These are phyloP conservation scores for Drosophila falleni DNA, from an alignment of 2,888 invertebrate genomes.

Conservation along the genomic window DNA sequence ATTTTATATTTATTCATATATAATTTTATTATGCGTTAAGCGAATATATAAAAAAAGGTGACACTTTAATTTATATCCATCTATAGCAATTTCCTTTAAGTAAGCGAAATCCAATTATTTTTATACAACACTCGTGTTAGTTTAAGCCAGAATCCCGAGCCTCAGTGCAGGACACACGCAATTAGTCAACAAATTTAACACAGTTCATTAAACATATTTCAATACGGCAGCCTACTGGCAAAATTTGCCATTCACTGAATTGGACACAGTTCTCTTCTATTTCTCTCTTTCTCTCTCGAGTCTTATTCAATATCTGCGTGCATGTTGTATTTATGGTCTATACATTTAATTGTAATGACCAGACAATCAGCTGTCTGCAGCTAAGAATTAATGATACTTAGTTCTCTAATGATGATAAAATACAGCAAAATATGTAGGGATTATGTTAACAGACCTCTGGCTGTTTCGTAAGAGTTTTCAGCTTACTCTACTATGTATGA, in stretches of 20 bases:
- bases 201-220: conserved; percentile 75
- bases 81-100: conserved; percentile 28
- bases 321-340: conserved; percentile 36
- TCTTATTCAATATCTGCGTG: neutral
- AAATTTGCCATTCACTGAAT: conserved; percentile 69
- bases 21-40: neutral
- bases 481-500: conserved; percentile 63
- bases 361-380: conserved; percentile 41
- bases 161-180: conserved; percentile 59
- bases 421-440: conserved; percentile 14
- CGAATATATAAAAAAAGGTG: conserved; percentile 1
- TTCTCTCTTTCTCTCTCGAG: neutral
- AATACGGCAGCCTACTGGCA: conserved; percentile 69
- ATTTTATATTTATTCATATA: neutral
- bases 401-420: conserved; percentile 51
- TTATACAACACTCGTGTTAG: conserved; percentile 59
- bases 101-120: conserved; percentile 74
- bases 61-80: conserved; percentile 33
- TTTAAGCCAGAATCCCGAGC: conserved; percentile 15
- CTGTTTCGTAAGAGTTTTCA: neutral
- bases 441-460: conserved; percentile 6
- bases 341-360: conserved; percentile 60
- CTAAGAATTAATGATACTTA: conserved; percentile 65
- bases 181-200: conserved; percentile 74
- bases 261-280: conserved; percentile 27